Conservation (phyloP, 2,888 invertebrate species). For the Drosophila ezoana region DNA sequence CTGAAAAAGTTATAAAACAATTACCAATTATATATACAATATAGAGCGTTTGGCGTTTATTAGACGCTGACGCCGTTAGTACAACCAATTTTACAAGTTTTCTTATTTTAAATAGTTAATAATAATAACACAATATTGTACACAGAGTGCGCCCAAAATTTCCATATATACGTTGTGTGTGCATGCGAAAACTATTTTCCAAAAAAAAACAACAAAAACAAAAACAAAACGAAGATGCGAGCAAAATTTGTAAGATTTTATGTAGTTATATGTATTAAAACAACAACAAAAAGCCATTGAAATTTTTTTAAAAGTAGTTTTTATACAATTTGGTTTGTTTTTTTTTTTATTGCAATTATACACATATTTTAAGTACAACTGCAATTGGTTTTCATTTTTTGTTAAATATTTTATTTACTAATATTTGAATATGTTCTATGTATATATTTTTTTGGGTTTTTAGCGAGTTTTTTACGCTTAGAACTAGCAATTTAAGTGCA, state of each 20-base stretch:
- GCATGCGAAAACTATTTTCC: slow-evolving; percentile 30
- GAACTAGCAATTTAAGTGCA: slow-evolving; percentile 7
- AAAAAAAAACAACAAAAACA: slow-evolving; percentile 22
- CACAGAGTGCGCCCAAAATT: slow-evolving; percentile 32
- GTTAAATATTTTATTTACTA: neutral
- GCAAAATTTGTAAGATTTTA: slow-evolving; percentile 49
- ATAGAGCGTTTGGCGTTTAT: slow-evolving; percentile 39
- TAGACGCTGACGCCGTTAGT: slow-evolving; percentile 45
- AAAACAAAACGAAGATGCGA: slow-evolving; percentile 19
- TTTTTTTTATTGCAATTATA: slow-evolving; percentile 37
- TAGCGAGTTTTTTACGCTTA: neutral
- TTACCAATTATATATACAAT: slow-evolving; percentile 48
- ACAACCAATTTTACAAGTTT: slow-evolving; percentile 61
- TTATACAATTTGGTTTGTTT: slow-evolving; percentile 40
- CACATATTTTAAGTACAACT: slow-evolving; percentile 43
- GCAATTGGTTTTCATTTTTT: slow-evolving; percentile 12
- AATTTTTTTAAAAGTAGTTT: slow-evolving; percentile 45
- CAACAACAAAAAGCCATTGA: slow-evolving; percentile 54
- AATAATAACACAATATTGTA: slow-evolving; percentile 29
- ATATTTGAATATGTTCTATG: neutral
- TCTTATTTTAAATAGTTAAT: slow-evolving; percentile 33
- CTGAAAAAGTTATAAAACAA: slow-evolving; percentile 37
- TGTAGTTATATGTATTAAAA: slow-evolving; percentile 49
- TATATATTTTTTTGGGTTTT: neutral
- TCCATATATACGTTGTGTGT: slow-evolving; percentile 30